Conservation (phyloP, 1,140 invertebrate genomes). For the Colletes gigas region DNA sequence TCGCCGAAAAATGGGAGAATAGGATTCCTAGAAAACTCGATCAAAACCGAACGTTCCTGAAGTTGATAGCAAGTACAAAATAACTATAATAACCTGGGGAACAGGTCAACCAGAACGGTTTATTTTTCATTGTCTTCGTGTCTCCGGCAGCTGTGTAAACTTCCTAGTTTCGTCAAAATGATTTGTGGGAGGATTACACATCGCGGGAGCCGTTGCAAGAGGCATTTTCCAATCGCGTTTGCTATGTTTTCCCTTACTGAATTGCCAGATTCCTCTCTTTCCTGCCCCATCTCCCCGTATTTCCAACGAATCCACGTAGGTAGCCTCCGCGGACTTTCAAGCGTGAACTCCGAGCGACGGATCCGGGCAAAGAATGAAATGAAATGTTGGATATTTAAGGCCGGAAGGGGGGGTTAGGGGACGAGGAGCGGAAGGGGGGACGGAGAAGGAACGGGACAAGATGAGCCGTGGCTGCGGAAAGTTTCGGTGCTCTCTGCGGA, state of each 20-base stretch:
- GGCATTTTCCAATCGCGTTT: neutral
- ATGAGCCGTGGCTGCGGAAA: slow-evolving; percentile 55
- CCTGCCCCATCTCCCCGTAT: no score
- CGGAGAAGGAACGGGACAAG: slow-evolving; percentile 38
- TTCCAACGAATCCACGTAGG: slow-evolving; percentile 6
- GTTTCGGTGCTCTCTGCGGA: slow-evolving; percentile 59
- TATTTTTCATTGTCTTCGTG: no score
- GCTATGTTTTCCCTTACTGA: neutral
- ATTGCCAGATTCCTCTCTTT: neutral
- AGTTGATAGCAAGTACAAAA: no score
- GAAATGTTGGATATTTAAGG: slow-evolving; percentile 52
- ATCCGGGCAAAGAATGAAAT: slow-evolving; percentile 40
- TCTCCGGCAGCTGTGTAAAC: no score
- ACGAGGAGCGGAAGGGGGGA: neutral
- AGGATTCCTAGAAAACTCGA: no score
- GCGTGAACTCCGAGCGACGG: slow-evolving; percentile 25
- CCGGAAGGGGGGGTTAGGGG: slow-evolving; percentile 6
- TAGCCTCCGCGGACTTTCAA: neutral
- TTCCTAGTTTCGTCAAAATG: no score
- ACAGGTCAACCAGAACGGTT: no score
- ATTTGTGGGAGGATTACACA: no score
- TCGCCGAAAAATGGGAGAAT: no score
- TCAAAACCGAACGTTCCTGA: no score
- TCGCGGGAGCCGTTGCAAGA: no score
- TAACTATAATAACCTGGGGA: no score